Percentiles rank a stretch among this genome's conserved stretches.
phyloP scores from a whole-genome alignment of 1,140 invertebrate species.

The Papilio xuthus region DNA sequence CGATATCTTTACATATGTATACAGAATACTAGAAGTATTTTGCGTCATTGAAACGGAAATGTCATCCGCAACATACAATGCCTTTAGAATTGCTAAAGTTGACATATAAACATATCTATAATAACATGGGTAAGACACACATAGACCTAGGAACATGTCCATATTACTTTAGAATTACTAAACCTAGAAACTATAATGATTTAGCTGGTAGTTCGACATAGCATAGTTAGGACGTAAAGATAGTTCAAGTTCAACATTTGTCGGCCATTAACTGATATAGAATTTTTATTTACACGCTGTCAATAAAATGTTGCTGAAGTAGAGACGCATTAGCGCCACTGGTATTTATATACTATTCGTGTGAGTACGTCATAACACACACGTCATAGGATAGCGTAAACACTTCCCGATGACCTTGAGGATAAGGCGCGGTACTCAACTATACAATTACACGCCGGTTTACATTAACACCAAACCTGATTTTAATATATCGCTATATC shows the following conservation, averaged over 20 bases:
- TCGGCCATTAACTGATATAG: too few relatives aligned
- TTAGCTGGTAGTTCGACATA: too few relatives aligned
- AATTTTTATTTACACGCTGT: background rate
- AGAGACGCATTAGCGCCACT: background rate
- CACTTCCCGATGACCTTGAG: conserved; percentile 9
- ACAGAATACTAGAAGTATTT: background rate
- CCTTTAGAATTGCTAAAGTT: background rate
- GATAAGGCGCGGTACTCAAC: background rate
- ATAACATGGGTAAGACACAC: too few relatives aligned
- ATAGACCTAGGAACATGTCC: too few relatives aligned
- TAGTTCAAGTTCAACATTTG: too few relatives aligned
- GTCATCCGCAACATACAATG: background rate
- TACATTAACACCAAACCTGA: background rate
- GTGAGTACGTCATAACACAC: background rate
- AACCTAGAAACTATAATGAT: background rate
- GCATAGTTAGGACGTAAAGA: background rate
- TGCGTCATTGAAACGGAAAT: background rate
- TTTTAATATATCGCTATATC: background rate
- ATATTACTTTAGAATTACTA: background rate
- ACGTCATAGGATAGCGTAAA: background rate
- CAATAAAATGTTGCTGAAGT: background rate
- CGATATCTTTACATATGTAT: background rate
- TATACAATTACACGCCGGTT: background rate
- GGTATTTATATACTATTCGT: background rate
- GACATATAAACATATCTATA: too few relatives aligned